These are phyloP conservation scores for Thripadectes ignobilis DNA, from an alignment of 2,797 vertebrate species.

Conservation along the genomic window DNA sequence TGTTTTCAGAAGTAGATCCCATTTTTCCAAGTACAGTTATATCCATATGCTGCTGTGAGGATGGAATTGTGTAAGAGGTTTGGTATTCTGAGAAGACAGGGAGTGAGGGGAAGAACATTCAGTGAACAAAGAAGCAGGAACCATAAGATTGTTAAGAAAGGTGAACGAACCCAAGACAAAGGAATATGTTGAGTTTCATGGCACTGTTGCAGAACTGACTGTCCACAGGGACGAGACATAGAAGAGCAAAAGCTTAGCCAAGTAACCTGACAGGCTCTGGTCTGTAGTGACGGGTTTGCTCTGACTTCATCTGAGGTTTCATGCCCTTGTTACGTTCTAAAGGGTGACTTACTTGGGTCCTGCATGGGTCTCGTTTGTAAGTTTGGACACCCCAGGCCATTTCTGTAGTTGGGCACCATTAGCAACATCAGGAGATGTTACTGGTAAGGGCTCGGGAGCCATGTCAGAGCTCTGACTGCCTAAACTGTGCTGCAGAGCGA, in stretches of 20 bases:
- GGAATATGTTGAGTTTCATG: neutral
- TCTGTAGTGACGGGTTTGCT: neutral
- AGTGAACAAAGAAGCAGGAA: neutral
- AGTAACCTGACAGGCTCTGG: neutral
- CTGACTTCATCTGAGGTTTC: neutral
- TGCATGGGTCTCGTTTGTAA: neutral
- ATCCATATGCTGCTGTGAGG: neutral
- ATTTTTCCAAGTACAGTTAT: neutral
- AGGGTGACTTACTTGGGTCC: neutral
- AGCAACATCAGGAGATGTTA: neutral
- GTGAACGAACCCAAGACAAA: neutral
- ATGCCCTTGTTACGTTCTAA: neutral
- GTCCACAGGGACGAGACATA: neutral
- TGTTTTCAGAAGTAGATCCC: neutral
- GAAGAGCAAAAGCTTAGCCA: neutral
- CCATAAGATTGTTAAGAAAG: neutral
- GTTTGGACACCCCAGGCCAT: neutral
- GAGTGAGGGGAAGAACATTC: neutral
- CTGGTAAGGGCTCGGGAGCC: neutral
- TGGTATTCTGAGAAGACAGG: neutral
- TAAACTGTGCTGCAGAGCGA: neutral
- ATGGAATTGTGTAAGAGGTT: neutral
- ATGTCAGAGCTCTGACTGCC: neutral
- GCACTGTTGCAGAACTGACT: neutral
- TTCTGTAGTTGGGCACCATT: neutral